Evolutionary conservation across 1,140 invertebrate genomes (phyloP), one percentile per base, ranked within the genome.

Genomic region (Grapholita molesta): DNA sequence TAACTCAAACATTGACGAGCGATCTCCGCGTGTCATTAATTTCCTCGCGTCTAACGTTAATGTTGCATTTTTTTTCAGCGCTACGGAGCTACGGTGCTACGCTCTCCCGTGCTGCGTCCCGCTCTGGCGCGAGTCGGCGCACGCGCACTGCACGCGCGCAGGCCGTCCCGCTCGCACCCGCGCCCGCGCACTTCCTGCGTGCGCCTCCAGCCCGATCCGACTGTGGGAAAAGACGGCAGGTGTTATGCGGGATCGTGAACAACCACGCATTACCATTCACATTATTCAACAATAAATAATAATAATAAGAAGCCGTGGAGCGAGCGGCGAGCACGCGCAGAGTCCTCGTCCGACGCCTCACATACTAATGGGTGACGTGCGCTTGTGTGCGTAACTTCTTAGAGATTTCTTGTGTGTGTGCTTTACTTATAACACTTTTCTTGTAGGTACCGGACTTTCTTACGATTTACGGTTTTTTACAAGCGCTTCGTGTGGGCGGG

Each of bases 231-330:
- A 91, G 76, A 88, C 85, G 87, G 89, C 89, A 91, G 89, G 89
- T 91, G 89, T 89, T 89, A 87, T 89, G 89, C 89, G 89, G 82
- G 89, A 89, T 91, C 83, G 88, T 89, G 87, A 89, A 91, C 89
- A 89, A 88, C 86, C 87, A 89, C 82, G 89, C 87, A 91, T 91
- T 89, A 91, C 89, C 87, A 89, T 91, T 90, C 87, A 89, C 85
- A 90, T 89, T 90, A 90, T 90, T 89, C 89, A 90, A 91, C 89
- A 85, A 91, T 91, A 91, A 91, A 91, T 91, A 91, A 91, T 89
- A 90, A 90, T 88, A 91, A 89, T 86, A 90, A 89, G 86, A 88
- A 91, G 88, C 87, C 84, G 85, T 84, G 84, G 86, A 89, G 79
- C 87, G 88, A 90, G 88, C 85, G 86, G 80, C 84, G 78, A 90